Percentiles rank a stretch among this genome's conserved stretches.
Evolutionary conservation across 2,888 invertebrate genomes (phyloP).

Genomic region (Campoletis raptor): DNA sequence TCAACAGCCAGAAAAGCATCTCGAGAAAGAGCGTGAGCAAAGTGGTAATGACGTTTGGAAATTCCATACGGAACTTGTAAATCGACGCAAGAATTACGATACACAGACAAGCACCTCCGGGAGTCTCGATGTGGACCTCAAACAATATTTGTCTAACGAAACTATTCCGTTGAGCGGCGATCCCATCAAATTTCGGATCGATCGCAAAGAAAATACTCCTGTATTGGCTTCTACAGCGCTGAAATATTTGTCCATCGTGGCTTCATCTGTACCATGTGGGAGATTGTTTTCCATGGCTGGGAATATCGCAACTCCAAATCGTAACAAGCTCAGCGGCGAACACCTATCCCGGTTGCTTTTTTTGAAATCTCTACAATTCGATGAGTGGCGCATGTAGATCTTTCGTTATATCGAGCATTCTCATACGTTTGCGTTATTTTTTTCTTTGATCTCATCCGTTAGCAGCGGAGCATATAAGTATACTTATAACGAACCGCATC

Average conservation of each 20-base stretch:
- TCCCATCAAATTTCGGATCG: conserved; percentile 45
- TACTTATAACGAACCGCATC: conserved; percentile 8
- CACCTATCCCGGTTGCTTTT: conserved; percentile 45
- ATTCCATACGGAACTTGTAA: conserved; percentile 42
- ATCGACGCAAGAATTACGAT: conserved; percentile 24
- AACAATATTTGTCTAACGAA: conserved; percentile 24
- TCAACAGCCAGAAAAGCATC: conserved; percentile 17
- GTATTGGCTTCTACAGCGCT: conserved; percentile 39
- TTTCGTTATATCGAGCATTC: conserved; percentile 20
- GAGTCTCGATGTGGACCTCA: conserved; percentile 25
- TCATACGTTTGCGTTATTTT: not conserved
- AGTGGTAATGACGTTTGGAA: conserved; percentile 40
- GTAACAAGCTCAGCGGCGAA: conserved; percentile 41
- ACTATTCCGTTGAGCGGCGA: conserved; percentile 23
- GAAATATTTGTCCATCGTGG: conserved; percentile 50
- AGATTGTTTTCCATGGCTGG: conserved; percentile 53
- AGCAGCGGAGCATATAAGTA: conserved; percentile 15
- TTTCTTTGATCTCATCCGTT: not conserved
- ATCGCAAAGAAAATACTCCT: conserved; percentile 42
- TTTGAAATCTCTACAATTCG: conserved; percentile 41
- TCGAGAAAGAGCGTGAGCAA: not conserved
- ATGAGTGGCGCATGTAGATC: conserved; percentile 45
- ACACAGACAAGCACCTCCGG: conserved; percentile 14
- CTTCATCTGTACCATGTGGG: conserved; percentile 47
- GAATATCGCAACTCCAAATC: conserved; percentile 14